These are phyloP conservation scores for Cairina moschata DNA, from an alignment of 2,113 vertebrate species.

Conservation along the genomic window DNA sequence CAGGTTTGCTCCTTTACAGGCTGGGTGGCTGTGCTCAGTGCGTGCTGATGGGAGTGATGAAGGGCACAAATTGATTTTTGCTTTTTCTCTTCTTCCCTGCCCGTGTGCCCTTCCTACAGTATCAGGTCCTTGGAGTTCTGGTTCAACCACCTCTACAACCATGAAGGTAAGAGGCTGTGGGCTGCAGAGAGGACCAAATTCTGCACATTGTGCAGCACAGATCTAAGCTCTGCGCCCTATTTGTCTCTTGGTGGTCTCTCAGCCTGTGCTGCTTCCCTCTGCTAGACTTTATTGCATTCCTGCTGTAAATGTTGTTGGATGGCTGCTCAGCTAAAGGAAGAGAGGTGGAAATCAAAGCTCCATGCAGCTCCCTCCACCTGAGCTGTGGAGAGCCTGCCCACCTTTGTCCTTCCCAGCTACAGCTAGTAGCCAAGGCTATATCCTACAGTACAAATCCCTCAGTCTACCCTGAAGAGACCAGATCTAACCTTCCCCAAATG, in stretches of 20 bases:
- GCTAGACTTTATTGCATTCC: neutral
- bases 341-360: neutral
- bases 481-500: neutral
- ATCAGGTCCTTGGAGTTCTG: conserved; percentile 95
- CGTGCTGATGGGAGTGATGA: neutral
- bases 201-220: neutral
- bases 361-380: neutral
- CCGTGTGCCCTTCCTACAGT: conserved; percentile 74
- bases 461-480: neutral
- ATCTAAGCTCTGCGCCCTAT: neutral
- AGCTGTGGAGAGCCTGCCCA: neutral
- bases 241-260: neutral
- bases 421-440: neutral
- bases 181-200: neutral
- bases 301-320: neutral
- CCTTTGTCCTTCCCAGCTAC: neutral
- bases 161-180: conserved; percentile 86
- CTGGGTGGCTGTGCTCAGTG: neutral
- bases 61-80: neutral
- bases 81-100: neutral
- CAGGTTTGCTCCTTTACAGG: neutral
- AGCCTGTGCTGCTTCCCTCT: neutral
- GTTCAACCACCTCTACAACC: conserved; percentile 94
- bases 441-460: neutral
- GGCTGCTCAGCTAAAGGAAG: neutral